A percentile compares a stretch with the other conserved stretches of the same genome.
phyloP scores from a whole-genome alignment of 2,888 invertebrate genomes.

The Rhingia campestris region DNA sequence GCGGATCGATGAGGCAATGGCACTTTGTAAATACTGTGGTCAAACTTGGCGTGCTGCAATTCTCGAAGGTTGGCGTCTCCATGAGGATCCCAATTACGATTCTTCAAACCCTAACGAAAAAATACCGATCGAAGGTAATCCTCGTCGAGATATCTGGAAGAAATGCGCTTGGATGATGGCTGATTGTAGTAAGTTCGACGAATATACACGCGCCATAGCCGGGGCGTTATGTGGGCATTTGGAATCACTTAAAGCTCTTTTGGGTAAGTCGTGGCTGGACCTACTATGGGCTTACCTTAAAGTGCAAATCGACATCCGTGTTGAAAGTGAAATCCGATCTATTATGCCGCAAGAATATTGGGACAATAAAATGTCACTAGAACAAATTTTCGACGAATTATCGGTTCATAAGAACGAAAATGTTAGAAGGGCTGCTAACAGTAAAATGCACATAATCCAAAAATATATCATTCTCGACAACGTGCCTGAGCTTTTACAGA shows the following conservation, averaged over 20 bases:
- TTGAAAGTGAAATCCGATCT: slow-evolving; percentile 90
- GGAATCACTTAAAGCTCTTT: slow-evolving; percentile 88
- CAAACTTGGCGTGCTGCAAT: slow-evolving; percentile 96
- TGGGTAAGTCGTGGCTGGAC: slow-evolving; percentile 93
- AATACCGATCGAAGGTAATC: slow-evolving; percentile 90
- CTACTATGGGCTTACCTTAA: slow-evolving; percentile 94
- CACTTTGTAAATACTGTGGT: slow-evolving; percentile 92
- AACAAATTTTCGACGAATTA: slow-evolving; percentile 88
- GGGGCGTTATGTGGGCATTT: slow-evolving; percentile 93
- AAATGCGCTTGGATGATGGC: slow-evolving; percentile 87
- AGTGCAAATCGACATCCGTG: slow-evolving; percentile 91
- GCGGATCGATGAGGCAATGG: slow-evolving; percentile 91
- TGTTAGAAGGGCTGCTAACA: slow-evolving; percentile 84
- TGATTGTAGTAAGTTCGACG: slow-evolving; percentile 84
- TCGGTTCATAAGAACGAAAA: slow-evolving; percentile 85
- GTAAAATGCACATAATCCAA: slow-evolving; percentile 90
- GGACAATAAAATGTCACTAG: slow-evolving; percentile 87
- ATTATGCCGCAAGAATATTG: slow-evolving; percentile 87
- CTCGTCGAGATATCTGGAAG: slow-evolving; percentile 91
- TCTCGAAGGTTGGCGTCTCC: slow-evolving; percentile 94
- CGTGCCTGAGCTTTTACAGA: slow-evolving; percentile 88
- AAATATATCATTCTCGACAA: slow-evolving; percentile 93
- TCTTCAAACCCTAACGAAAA: slow-evolving; percentile 81
- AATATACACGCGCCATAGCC: slow-evolving; percentile 87
- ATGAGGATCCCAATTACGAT: slow-evolving; percentile 92